Percentiles rank a stretch among this genome's conserved stretches.
These are phyloP conservation scores for Tetramorium parvispinum DNA, from an alignment of 1,140 invertebrate genomes.

Conservation along the genomic window DNA sequence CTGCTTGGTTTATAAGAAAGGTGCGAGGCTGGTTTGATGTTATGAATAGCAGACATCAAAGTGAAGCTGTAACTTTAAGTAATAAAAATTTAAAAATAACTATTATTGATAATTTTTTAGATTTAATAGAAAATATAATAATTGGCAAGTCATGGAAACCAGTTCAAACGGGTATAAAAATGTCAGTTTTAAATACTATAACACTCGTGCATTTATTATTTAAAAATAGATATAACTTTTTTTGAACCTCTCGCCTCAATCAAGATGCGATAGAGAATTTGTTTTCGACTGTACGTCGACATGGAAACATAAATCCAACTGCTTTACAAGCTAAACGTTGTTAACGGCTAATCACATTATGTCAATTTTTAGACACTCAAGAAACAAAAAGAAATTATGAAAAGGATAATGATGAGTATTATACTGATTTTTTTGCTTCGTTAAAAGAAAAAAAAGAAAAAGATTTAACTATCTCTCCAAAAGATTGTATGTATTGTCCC, in stretches of 20 bases:
- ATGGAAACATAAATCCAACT: background rate
- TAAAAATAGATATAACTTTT: background rate
- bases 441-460: background rate
- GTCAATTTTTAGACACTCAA: background rate
- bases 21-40: background rate
- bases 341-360: background rate
- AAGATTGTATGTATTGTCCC: background rate
- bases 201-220: background rate
- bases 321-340: conserved; percentile 4
- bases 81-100: background rate
- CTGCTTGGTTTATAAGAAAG: conserved; percentile 2
- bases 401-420: background rate
- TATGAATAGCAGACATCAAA: background rate
- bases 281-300: background rate
- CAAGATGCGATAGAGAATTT: background rate
- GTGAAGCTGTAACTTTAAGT: background rate
- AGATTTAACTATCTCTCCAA: background rate
- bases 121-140: conserved; percentile 2
- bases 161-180: background rate
- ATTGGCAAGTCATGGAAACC: background rate
- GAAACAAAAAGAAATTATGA: background rate
- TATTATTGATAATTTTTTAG: background rate
- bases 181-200: background rate
- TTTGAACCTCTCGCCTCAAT: background rate
- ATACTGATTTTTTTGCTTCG: background rate